A percentile compares a stretch with the other conserved stretches of the same genome.
Conservation (phyloP, 2,888 invertebrate genomes). For the Hemicrepidius hirtus region DNA sequence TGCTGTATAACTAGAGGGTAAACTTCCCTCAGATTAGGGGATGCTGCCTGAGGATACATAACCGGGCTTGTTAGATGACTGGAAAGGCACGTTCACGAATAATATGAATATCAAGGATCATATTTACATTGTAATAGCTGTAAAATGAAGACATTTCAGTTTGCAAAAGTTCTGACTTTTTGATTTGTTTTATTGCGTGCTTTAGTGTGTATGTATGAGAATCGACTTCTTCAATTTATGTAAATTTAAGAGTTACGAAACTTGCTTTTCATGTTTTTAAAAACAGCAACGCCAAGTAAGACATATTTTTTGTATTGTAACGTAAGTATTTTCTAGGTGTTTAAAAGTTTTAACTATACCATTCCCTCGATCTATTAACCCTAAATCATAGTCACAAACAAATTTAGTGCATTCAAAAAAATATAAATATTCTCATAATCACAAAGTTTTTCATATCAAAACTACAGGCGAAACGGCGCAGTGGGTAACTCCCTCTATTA, state of each 20-base stretch:
- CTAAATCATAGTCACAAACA: no score
- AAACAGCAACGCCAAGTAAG: no score
- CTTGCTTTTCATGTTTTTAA: background rate
- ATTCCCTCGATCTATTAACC: no score
- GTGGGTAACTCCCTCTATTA: no score
- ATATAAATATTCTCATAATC: no score
- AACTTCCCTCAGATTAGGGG: slow-evolving; percentile 61
- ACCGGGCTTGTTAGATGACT: slow-evolving; percentile 66
- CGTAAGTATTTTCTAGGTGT: no score
- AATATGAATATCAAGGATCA: slow-evolving; percentile 67
- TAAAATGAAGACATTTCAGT: slow-evolving; percentile 48
- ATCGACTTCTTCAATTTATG: slow-evolving; percentile 15
- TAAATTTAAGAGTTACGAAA: slow-evolving; percentile 34
- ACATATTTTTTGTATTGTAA: no score
- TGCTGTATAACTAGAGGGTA: slow-evolving; percentile 68
- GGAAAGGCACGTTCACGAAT: slow-evolving; percentile 69
- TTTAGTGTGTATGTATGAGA: background rate
- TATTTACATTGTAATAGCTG: slow-evolving; percentile 62
- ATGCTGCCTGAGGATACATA: slow-evolving; percentile 62
- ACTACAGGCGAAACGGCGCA: no score
- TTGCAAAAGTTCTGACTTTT: slow-evolving; percentile 38
- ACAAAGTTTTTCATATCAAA: no score
- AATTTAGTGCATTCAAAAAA: no score
- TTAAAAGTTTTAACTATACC: no score
- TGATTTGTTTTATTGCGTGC: slow-evolving; percentile 33